A percentile compares a stretch with the other conserved stretches of the same genome.
Conservation (phyloP, 1,140 invertebrate species). For the Pseudomyrmex gracilis region DNA sequence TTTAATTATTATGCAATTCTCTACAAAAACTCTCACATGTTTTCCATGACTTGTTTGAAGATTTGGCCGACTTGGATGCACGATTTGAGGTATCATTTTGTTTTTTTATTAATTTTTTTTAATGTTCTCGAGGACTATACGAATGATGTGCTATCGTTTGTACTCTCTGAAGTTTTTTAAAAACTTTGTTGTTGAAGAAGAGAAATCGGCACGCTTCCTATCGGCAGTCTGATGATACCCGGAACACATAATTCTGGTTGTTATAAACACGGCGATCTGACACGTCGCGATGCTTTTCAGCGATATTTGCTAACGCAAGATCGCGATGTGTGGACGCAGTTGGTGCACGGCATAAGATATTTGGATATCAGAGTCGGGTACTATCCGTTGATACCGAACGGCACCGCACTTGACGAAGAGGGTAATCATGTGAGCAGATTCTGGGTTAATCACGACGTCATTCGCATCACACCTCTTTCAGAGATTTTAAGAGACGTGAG, state of each 20-base stretch:
- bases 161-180: neutral
- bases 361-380: conserved; percentile 91
- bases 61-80: conserved; percentile 90
- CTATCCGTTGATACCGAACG: conserved; percentile 80
- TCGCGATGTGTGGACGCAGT: conserved; percentile 91
- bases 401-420: conserved; percentile 69
- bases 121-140: neutral
- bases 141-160: neutral
- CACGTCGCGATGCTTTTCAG: conserved; percentile 81
- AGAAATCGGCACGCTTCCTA: conserved; percentile 85
- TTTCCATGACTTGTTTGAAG: conserved; percentile 87
- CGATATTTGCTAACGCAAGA: conserved; percentile 89
- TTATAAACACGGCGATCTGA: conserved; percentile 84
- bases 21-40: conserved; percentile 83
- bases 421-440: conserved; percentile 86
- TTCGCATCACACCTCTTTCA: conserved; percentile 88
- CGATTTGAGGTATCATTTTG: conserved; percentile 84
- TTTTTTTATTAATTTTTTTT: too few species aligned
- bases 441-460: conserved; percentile 90
- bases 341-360: conserved; percentile 93
- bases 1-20: conserved; percentile 87
- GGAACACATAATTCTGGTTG: conserved; percentile 91
- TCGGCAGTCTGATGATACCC: conserved; percentile 88
- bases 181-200: conserved; percentile 77
- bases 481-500: conserved; percentile 88